These are phyloP conservation scores for Bombus picipes DNA, from an alignment of 1,140 invertebrate genomes.

Conservation along the genomic window DNA sequence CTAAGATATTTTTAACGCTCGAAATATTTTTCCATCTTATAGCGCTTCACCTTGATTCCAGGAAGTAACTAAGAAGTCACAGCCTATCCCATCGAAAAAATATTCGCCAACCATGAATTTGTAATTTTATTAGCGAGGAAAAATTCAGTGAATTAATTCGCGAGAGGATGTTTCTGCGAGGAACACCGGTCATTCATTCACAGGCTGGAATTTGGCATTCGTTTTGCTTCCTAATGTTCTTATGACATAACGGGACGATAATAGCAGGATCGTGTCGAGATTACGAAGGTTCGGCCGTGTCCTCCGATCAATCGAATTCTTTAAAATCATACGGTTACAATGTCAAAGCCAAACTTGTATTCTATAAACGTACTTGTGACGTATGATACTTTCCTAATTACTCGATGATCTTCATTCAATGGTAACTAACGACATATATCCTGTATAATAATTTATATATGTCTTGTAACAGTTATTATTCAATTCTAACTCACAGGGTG, in stretches of 20 bases:
- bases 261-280: slow-evolving; percentile 38
- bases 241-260: slow-evolving; percentile 43
- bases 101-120: background rate
- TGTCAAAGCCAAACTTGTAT: background rate
- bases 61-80: background rate
- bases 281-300: slow-evolving; percentile 11
- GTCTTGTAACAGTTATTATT: too few relatives aligned
- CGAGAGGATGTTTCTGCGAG: background rate
- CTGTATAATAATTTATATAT: too few relatives aligned
- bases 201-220: slow-evolving; percentile 28
- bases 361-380: background rate
- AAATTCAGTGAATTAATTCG: background rate
- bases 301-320: background rate
- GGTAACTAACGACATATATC: too few relatives aligned
- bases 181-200: slow-evolving; percentile 24
- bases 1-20: too few relatives aligned
- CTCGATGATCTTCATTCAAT: background rate
- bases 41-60: background rate
- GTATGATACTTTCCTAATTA: too few relatives aligned
- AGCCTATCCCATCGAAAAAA: background rate
- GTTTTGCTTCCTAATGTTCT: slow-evolving; percentile 17
- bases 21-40: too few relatives aligned
- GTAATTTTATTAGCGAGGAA: background rate
- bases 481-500: too few relatives aligned
- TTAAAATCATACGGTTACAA: background rate